Conservation (phyloP, 2,888 invertebrate genomes). For the Tenthredo notha region DNA sequence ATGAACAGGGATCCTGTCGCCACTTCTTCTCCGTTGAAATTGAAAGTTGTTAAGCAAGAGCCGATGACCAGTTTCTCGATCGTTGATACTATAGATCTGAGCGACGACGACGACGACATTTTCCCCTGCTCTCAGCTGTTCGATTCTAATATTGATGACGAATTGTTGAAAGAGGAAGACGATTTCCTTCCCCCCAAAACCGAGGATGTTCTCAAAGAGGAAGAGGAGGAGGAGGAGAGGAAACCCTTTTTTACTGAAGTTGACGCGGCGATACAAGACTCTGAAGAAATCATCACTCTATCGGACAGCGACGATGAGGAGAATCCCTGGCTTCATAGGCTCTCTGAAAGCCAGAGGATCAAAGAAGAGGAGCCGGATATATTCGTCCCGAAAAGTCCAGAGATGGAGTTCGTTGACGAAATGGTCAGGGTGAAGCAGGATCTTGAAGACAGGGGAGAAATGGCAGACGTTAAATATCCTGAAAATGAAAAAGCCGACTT, state of each 20-base stretch:
- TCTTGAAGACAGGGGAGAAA: background rate
- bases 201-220: slow-evolving; percentile 68
- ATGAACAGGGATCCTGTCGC: background rate
- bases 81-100: slow-evolving; percentile 80
- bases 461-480: background rate
- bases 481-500: background rate
- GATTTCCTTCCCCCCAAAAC: background rate
- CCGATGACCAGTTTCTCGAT: slow-evolving; percentile 76
- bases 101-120: slow-evolving; percentile 81
- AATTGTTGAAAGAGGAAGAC: slow-evolving; percentile 61
- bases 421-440: background rate
- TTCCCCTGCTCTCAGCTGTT: slow-evolving; percentile 81
- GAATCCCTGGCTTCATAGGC: slow-evolving; percentile 65
- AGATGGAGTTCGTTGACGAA: slow-evolving; percentile 27
- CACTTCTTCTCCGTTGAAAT: slow-evolving; percentile 53
- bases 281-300: slow-evolving; percentile 64
- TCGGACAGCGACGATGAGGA: slow-evolving; percentile 71
- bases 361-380: slow-evolving; percentile 49
- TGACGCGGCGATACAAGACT: slow-evolving; percentile 57
- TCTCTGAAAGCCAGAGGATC: slow-evolving; percentile 65
- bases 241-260: slow-evolving; percentile 63
- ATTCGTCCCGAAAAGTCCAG: background rate
- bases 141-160: slow-evolving; percentile 72
- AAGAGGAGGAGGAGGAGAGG: slow-evolving; percentile 56
- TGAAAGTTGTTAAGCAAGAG: slow-evolving; percentile 72